These are phyloP conservation scores for Peromyscus melanophrys DNA, from an alignment of 2,797 vertebrate species.

Conservation along the genomic window DNA sequence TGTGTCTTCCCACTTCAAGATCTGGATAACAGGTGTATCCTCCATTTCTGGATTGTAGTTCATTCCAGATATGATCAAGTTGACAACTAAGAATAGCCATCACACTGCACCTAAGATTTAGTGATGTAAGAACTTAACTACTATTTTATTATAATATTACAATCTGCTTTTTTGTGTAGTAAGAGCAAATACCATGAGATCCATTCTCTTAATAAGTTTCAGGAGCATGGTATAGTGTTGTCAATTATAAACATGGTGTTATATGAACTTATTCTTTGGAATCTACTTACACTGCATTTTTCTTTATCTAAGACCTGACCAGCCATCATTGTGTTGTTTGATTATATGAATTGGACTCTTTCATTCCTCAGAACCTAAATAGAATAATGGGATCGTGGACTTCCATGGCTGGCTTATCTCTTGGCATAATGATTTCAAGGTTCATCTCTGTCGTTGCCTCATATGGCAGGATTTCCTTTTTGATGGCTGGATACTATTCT, in stretches of 20 bases:
- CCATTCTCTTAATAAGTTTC: neutral
- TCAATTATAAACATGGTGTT: neutral
- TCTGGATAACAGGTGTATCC: no score
- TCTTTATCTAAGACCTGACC: neutral
- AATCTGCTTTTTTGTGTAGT: neutral
- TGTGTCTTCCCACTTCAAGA: no score
- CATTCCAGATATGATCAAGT: no score
- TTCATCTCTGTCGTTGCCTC: neutral
- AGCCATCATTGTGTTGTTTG: neutral
- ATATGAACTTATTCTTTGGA: neutral
- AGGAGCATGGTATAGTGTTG: neutral
- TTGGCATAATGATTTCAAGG: neutral
- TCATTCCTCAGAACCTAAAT: neutral
- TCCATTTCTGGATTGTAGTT: no score
- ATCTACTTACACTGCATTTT: neutral
- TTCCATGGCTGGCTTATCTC: neutral
- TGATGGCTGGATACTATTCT: neutral
- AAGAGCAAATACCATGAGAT: neutral
- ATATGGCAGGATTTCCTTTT: neutral
- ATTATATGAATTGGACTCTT: neutral
- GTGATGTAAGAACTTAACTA: neutral
- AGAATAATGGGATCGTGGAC: neutral
- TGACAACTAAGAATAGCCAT: no score
- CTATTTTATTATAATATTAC: neutral
- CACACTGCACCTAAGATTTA: neutral